These are phyloP conservation scores for Todiramphus saurophagus DNA, from an alignment of 2,113 vertebrate genomes.

Conservation along the genomic window DNA sequence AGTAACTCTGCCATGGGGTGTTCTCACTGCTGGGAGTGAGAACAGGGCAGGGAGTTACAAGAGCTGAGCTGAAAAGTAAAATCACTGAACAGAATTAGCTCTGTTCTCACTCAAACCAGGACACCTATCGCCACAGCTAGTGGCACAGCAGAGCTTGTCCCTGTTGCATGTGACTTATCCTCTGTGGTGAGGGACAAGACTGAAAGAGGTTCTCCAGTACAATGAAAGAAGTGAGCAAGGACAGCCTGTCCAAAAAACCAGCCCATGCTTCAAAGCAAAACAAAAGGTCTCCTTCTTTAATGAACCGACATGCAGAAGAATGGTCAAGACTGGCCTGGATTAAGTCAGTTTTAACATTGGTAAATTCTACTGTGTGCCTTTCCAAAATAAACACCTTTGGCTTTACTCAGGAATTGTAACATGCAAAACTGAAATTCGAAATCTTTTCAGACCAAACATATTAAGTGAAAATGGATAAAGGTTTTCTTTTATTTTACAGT, in stretches of 20 bases:
- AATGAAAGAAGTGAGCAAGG: not conserved
- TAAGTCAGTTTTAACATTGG: not conserved
- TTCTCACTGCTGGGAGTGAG: too few species aligned
- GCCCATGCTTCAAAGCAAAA: not conserved
- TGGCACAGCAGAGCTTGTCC: not conserved
- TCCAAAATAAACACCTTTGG: not conserved
- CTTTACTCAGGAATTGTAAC: not conserved
- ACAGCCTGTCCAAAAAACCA: not conserved
- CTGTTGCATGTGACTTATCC: not conserved
- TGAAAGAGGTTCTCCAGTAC: not conserved
- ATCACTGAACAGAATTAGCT: too few species aligned
- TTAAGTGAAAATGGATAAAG: too few species aligned
- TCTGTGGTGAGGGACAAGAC: not conserved
- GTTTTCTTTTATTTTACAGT: not conserved
- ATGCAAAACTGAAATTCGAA: not conserved
- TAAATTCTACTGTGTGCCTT: not conserved
- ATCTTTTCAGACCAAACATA: not conserved
- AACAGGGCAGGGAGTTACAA: too few species aligned
- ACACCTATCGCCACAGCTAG: accelerated
- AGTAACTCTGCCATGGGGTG: too few species aligned
- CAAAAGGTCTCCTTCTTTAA: not conserved
- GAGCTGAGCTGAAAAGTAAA: too few species aligned
- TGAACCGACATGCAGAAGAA: not conserved
- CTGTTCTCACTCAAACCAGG: too few species aligned
- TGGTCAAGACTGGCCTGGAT: not conserved